Evolutionary conservation across 2,888 invertebrate genomes (phyloP), one percentile per base, ranked within the genome.

Genomic region (Drosophila maculinotata): DNA sequence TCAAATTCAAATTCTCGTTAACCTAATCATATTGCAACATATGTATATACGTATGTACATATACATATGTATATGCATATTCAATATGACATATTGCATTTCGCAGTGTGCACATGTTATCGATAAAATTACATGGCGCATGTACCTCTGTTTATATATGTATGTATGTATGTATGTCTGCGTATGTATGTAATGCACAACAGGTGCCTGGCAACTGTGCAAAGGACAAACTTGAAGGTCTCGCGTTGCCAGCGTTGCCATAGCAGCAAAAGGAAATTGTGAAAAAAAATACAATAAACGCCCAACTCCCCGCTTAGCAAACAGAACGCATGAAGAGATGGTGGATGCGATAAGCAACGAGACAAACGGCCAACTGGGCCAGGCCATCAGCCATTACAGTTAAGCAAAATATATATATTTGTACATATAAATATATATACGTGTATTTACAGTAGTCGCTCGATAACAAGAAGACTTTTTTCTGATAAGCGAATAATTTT

Each of bases 191-290:
- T 59, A 36, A 56, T 49, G 47, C 49, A 79, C 86, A 86, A 86
- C 87, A 86, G 84, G 83, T 86, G 83, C 83, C 83, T 84, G 81
- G 87, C 81, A 84, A 84, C 86, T 79, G 83, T 83, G 87, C 77
- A 82, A 79, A 85, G 85, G 85, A 85, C 81, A 72, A 84, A 84
- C 45, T 63, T 82, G 77, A 85, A 82, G 80, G 82, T 85, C 80
- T 72, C 45, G 33, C 41, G 67, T 68, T 81, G 76, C 73, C 79
- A 65, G 33, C 41, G 67, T 68, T 81, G 76, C 73, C 79, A 65
- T 73, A 77, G 23, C 62, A 65, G 39, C 31, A 33, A 39, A 35
- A 60, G 44, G 28, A 44, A 64, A 38, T 38, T 12, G 38, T 10
- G 17, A 57, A 68, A 53, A 64, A 30, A 35, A 23, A 25, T n/a